Evolutionary conservation across 2,888 invertebrate genomes (phyloP).

Genomic region (Agrenia bidenticulata): DNA sequence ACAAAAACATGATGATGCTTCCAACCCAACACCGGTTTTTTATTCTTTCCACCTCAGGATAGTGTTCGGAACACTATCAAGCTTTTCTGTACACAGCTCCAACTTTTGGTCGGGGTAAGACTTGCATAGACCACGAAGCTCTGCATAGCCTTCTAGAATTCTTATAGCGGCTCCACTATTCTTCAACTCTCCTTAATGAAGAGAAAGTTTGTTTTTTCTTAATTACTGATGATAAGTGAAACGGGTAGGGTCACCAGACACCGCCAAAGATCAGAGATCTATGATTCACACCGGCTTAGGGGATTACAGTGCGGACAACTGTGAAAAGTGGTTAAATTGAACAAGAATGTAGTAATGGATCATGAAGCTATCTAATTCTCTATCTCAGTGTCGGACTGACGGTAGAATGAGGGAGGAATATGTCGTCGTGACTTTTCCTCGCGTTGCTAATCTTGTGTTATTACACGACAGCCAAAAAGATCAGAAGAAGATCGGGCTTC

Average conservation of each 20-base stretch:
- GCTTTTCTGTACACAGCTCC: no score
- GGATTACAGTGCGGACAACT: conserved; percentile 2
- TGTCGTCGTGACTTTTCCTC: conserved; percentile 5
- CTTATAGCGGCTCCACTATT: no score
- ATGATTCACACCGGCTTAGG: neutral
- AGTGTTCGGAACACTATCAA: neutral
- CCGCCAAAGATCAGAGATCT: neutral
- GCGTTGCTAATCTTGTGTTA: neutral
- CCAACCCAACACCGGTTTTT: neutral
- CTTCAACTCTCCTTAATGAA: neutral
- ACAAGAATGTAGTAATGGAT: conserved; percentile 18
- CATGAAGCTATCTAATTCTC: neutral
- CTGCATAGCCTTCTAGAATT: no score
- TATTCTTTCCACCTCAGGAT: conserved; percentile 2
- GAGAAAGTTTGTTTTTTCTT: conserved; percentile 7
- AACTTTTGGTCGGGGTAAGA: no score
- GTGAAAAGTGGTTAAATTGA: conserved; percentile 20
- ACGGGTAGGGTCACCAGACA: neutral
- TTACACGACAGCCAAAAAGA: conserved; percentile 8
- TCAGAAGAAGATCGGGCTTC: conserved; percentile 1
- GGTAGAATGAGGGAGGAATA: conserved; percentile 1
- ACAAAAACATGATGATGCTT: conserved; percentile 1
- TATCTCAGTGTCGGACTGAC: neutral
- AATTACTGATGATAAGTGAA: conserved; percentile 12
- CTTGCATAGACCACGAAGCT: no score